Conservation (phyloP, 1,140 invertebrate species). For the Anadara kagoshimensis region DNA sequence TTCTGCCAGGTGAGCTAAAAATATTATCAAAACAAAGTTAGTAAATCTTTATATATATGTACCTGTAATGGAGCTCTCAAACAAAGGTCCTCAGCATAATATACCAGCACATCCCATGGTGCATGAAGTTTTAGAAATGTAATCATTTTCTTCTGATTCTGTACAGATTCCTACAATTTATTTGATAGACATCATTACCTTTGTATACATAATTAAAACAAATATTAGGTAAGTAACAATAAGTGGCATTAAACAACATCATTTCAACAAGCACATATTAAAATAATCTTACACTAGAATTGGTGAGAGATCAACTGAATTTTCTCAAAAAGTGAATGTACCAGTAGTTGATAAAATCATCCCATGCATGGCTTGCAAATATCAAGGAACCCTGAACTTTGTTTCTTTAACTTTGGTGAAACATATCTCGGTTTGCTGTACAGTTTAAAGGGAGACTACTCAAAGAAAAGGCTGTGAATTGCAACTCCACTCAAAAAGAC, state of each 20-base stretch:
- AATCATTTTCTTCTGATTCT: constrained; percentile 69
- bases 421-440: no score
- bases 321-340: neutral
- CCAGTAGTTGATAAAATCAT: no score
- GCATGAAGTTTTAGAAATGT: constrained; percentile 79
- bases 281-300: neutral
- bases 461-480: no score
- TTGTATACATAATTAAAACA: neutral
- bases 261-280: neutral
- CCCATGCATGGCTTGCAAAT: no score
- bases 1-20: neutral
- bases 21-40: neutral
- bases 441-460: no score
- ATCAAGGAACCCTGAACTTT: no score
- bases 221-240: neutral
- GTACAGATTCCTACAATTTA: constrained; percentile 60
- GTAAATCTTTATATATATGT: constrained; percentile 2
- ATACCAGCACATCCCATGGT: constrained; percentile 78
- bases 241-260: neutral
- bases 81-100: constrained; percentile 78
- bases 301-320: neutral
- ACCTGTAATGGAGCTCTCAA: constrained; percentile 79
- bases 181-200: neutral
- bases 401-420: no score
- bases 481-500: no score